phyloP scores from a whole-genome alignment of 2,113 vertebrate genomes.

The Ailurus styani region DNA sequence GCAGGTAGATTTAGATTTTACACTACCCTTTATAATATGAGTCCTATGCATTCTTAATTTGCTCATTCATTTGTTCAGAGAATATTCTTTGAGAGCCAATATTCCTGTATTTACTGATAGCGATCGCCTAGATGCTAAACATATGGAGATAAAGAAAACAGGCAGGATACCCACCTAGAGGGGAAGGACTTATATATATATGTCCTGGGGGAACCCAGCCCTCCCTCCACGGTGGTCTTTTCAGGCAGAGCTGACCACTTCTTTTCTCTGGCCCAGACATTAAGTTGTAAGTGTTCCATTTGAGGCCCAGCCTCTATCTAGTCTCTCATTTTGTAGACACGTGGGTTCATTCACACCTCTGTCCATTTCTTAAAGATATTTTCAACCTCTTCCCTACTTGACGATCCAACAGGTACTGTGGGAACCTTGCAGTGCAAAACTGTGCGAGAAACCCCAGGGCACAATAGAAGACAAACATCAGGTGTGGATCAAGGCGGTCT shows the following conservation, averaged over 20 bases:
- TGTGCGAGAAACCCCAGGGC: not conserved
- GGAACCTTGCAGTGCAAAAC: not conserved
- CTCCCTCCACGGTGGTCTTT: accelerated
- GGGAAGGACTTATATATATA: accelerated
- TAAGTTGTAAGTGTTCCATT: accelerated
- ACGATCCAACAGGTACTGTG: not conserved
- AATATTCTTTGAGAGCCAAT: not conserved
- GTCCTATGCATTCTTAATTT: not conserved
- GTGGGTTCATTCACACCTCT: not conserved
- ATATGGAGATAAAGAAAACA: not conserved
- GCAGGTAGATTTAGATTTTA: not conserved
- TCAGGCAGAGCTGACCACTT: not conserved
- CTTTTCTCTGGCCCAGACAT: not conserved
- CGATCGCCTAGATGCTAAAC: not conserved
- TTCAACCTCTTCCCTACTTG: not conserved
- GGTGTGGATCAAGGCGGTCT: accelerated
- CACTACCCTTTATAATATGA: accelerated
- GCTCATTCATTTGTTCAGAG: not conserved
- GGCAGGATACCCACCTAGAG: not conserved
- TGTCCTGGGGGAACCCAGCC: accelerated
- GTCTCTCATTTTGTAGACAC: not conserved
- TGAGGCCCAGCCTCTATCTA: accelerated
- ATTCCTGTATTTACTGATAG: not conserved
- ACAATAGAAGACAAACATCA: not conserved
- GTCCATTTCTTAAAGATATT: not conserved